phyloP scores from a whole-genome alignment of 2,888 invertebrate genomes.

The Sialis fuliginosa region DNA sequence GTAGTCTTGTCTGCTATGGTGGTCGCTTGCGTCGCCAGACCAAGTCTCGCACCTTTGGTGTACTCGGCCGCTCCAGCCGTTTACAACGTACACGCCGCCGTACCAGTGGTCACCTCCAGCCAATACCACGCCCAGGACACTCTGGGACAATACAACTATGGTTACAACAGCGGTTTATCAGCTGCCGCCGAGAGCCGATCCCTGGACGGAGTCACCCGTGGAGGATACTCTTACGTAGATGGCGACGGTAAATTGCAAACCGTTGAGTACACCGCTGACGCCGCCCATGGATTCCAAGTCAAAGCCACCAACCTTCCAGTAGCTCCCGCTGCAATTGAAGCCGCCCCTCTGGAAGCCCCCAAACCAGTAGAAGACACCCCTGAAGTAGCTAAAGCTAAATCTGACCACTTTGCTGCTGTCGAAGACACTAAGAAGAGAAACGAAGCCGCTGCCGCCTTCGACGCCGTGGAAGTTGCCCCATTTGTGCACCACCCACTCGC shows the following conservation, averaged over 20 bases:
- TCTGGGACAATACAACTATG: conserved; percentile 41
- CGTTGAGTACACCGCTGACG: conserved; percentile 37
- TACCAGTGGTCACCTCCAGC: conserved; percentile 11
- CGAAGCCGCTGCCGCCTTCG: conserved; percentile 5
- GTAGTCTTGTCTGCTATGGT: neutral
- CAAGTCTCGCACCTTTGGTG: neutral
- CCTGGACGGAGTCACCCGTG: conserved; percentile 38
- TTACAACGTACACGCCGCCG: neutral
- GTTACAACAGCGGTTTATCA: conserved; percentile 38
- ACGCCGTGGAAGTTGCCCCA: conserved; percentile 2
- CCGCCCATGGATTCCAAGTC: conserved; percentile 37
- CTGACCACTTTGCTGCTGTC: conserved; percentile 22
- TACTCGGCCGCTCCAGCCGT: neutral
- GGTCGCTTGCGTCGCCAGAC: neutral
- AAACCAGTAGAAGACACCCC: conserved; percentile 25
- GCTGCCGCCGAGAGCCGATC: conserved; percentile 38
- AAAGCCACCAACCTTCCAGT: conserved; percentile 39
- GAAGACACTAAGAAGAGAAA: conserved; percentile 20
- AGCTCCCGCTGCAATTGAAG: conserved; percentile 18
- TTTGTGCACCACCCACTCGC: neutral
- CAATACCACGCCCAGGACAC: conserved; percentile 41
- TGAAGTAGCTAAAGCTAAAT: conserved; percentile 27
- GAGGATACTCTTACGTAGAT: conserved; percentile 42
- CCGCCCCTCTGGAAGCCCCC: conserved; percentile 14
- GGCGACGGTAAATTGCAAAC: conserved; percentile 37